Conservation (phyloP, 2,888 invertebrate species). For the Notodonta dromedarius region DNA sequence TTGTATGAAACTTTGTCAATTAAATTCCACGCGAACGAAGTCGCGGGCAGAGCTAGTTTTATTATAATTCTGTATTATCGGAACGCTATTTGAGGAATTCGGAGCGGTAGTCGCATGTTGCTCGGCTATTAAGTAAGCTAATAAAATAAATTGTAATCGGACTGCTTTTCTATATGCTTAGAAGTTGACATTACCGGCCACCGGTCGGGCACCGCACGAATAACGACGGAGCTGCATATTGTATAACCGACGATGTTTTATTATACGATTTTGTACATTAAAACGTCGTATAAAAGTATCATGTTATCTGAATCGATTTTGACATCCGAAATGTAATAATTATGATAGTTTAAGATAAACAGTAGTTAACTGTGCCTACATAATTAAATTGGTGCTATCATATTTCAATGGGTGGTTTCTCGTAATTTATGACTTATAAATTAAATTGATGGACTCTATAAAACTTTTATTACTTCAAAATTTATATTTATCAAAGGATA, state of each 20-base stretch:
- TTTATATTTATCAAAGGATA: neutral
- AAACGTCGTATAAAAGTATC: neutral
- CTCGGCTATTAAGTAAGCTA: slow-evolving; percentile 30
- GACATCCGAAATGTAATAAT: slow-evolving; percentile 2
- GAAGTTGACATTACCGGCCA: neutral
- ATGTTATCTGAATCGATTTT: neutral
- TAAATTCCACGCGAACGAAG: too few species aligned
- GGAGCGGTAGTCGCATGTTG: slow-evolving; percentile 32
- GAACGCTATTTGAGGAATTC: slow-evolving; percentile 19
- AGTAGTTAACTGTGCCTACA: neutral
- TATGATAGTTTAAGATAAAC: neutral
- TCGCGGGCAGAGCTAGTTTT: too few species aligned
- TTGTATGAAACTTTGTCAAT: too few species aligned
- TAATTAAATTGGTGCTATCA: slow-evolving; percentile 5
- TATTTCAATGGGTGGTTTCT: slow-evolving; percentile 1
- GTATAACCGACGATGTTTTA: neutral
- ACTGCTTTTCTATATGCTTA: slow-evolving; percentile 28
- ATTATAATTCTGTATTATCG: slow-evolving; percentile 30
- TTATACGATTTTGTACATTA: slow-evolving; percentile 1
- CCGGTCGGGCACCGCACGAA: neutral
- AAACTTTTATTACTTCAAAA: neutral
- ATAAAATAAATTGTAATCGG: slow-evolving; percentile 40
- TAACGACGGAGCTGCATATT: neutral
- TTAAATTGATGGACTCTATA: neutral
- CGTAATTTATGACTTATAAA: neutral